Base-by-base conservation (phyloP, 2,888 invertebrate genomes). In the Pomacea canaliculata region DNA sequence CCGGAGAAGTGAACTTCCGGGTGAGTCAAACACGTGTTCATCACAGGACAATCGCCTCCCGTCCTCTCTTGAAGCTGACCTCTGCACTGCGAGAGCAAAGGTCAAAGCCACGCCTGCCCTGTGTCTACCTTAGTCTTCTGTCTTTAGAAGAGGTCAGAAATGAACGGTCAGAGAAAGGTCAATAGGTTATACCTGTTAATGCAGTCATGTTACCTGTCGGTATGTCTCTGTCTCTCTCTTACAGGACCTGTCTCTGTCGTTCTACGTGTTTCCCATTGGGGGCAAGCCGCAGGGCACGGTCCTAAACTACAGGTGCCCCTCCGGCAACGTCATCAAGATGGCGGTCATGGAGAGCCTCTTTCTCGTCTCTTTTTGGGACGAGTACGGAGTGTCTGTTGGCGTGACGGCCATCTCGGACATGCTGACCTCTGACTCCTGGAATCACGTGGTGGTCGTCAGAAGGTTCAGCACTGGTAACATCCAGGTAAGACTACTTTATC, bases 321-420 rank as follows among this genome's bases (percentile, higher is more conserved):
- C 79, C 56, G 82, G 82, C n/a, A 78, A 82, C 74, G 76, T 79
- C 27, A 71, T 82, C 65, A 77, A 76, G 63, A 37, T 80, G 49
- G 75, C 80, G 9, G 77, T 82, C 46, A 76, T 81, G 60, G 78
- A 80, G 66, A 75, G 79, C 48, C 69, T 80, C 7, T 74, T 82
- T 60, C 79, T 84, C 56, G 77, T 84, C 10, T 83, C 83, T 13
- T 84, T 84, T 76, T 83, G 84, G 73, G 84, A 84, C 69, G 82
- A 83, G 74, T 84, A 81, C 69, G 84, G 83, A 1, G 83, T 82
- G 8, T 81, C 82, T 3, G 82, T 83, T 23, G 84, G 84, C 56
- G 79, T 80, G 48, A 80, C 83, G 8, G 81, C 82, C 16, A 49
- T 82, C 19, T 79, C 83, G 1, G 76, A 79, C 27, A 68, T 83